Evolutionary conservation across 2,888 invertebrate species (phyloP).

Genomic region (Volucella inanis): DNA sequence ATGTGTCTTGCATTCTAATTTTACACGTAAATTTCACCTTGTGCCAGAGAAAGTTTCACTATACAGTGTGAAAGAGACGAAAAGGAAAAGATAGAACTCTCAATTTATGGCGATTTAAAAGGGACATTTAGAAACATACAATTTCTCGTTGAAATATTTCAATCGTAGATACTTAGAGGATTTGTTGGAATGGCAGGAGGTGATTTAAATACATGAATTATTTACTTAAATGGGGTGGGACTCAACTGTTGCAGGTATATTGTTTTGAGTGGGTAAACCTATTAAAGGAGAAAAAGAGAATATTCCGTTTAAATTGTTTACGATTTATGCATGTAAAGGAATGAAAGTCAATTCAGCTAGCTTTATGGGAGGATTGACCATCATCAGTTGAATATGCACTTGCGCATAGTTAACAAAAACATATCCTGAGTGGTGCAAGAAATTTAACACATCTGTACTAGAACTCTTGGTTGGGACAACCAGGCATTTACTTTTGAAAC

Average conservation of each 20-base stretch:
- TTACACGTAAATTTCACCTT: constrained; percentile 1
- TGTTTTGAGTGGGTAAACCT: constrained; percentile 30
- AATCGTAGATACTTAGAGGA: constrained; percentile 61
- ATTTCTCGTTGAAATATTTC: constrained; percentile 47
- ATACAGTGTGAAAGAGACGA: too few species aligned
- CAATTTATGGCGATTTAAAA: constrained; percentile 64
- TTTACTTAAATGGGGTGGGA: constrained; percentile 27
- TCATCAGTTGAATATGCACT: too few species aligned
- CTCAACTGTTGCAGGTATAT: constrained; percentile 1
- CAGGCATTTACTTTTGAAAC: too few species aligned
- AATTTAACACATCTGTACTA: too few species aligned
- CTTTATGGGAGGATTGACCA: too few species aligned
- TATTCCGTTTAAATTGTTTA: constrained; percentile 56
- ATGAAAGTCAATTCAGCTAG: too few species aligned
- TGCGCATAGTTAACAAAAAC: too few species aligned
- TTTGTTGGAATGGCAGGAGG: constrained; percentile 46
- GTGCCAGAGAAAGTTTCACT: not conserved
- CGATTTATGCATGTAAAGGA: constrained; percentile 40
- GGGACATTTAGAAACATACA: constrained; percentile 62
- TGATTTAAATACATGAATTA: constrained; percentile 69
- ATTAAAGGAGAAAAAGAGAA: constrained; percentile 21
- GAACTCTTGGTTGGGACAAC: too few species aligned
- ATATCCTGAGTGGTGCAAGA: too few species aligned
- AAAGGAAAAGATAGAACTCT: not conserved
- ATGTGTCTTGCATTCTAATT: constrained; percentile 63